Base-by-base conservation (phyloP, 2,113 vertebrate species). In the Nanorana parkeri region DNA sequence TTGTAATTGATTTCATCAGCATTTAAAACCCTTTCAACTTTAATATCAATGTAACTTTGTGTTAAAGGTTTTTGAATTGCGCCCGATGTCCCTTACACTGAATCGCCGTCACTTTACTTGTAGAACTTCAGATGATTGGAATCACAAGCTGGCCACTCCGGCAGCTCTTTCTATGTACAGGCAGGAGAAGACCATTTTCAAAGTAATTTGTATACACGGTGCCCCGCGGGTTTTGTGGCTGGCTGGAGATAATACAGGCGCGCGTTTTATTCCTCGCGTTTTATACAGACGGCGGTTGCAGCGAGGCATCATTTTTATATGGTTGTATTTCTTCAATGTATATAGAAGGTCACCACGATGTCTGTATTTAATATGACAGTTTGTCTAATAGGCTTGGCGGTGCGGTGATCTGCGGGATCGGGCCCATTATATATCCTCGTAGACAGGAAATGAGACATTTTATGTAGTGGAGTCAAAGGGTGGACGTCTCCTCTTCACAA, bases 161-260 rank as follows among this genome's bases (percentile, higher is more conserved):
- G 86, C 89, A 92, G 89, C 91, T 84, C 88, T 86, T 85, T 87
- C 90, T 88, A 87, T 89, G 91, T 93, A 85, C 83, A 81, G 89
- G 88, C 78, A 23, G 68, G 86, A 87, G 58, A 84, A 88, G 84
- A 28, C 23, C 84, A 60, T 88, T 89, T 15, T 32, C 83, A 87
- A 87, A 90, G 86, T 77, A 67, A 82, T 86, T 86, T 87, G 80
- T 85, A 74, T 79, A 74, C 84, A 84, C 86, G 87, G 84, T 85
- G 85, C 87, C 88, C 87, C 80, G 36, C 66, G 0, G 88, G 73
- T 86, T 85, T 86, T 86, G 85, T 79, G 83, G 82, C 74, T 2
- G 65, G 32, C 32, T 36, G 4, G 2, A 36, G 32, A 36, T 36
- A 36, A 5, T 36, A 36, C 4, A 7, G 32, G 77, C 75, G 86